Conservation (phyloP, 2,888 invertebrate genomes). For the Diaphora mendica region DNA sequence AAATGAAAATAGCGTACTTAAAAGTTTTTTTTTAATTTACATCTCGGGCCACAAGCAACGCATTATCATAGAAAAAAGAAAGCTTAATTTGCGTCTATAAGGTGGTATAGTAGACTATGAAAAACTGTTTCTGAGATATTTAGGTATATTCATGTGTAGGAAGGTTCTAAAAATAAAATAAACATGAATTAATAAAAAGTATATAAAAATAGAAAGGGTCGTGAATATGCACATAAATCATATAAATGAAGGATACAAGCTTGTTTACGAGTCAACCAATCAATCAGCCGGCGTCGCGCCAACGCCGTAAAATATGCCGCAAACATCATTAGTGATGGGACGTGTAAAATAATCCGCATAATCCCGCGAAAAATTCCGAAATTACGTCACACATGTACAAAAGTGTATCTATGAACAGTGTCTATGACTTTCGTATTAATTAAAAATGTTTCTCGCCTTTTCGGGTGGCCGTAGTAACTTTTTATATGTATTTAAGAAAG, state of each 20-base stretch:
- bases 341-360: slow-evolving; percentile 7
- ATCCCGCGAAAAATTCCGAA: slow-evolving; percentile 21
- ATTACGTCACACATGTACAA: background rate
- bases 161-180: slow-evolving; percentile 1
- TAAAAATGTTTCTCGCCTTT: background rate
- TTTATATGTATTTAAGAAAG: background rate
- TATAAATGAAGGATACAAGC: slow-evolving; percentile 54
- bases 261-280: slow-evolving; percentile 68
- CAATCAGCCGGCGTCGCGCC: slow-evolving; percentile 64
- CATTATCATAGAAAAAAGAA: no score
- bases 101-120: no score
- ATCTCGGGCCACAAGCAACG: background rate
- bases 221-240: slow-evolving; percentile 32
- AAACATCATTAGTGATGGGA: slow-evolving; percentile 40
- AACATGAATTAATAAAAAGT: slow-evolving; percentile 6
- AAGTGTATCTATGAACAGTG: background rate
- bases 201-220: slow-evolving; percentile 31
- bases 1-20: no score
- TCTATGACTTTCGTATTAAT: background rate
- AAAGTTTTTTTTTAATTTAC: background rate
- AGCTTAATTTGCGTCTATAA: no score
- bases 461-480: background rate
- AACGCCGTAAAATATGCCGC: slow-evolving; percentile 61
- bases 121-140: no score
- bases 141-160: background rate